Evolutionary conservation across 2,113 vertebrate genomes (phyloP).

Genomic region (Pterophyllum scalare): DNA sequence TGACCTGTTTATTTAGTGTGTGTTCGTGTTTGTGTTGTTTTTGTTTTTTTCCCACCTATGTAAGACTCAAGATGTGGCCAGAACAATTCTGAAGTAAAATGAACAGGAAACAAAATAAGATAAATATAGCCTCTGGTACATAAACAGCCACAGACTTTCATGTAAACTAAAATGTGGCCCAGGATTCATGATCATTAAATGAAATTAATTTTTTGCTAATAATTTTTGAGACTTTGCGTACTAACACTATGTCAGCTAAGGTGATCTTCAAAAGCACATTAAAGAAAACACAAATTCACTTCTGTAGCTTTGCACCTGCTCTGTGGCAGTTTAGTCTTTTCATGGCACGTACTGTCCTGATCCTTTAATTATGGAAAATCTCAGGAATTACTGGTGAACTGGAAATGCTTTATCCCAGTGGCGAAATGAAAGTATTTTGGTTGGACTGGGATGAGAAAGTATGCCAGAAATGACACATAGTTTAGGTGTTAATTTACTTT

Average conservation of each 20-base stretch:
- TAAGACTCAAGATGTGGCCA: neutral
- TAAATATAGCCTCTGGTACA: neutral
- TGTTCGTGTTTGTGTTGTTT: too few relatives aligned
- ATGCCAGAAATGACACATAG: neutral
- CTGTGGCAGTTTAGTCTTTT: constrained; percentile 1
- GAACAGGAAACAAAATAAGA: neutral
- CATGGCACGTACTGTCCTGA: constrained; percentile 19
- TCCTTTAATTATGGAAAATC: constrained; percentile 9
- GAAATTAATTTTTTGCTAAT: neutral
- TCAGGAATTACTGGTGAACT: constrained; percentile 45
- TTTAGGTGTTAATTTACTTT: neutral
- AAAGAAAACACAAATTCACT: neutral
- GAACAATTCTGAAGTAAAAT: neutral
- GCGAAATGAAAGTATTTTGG: constrained; percentile 17
- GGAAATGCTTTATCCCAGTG: constrained; percentile 40
- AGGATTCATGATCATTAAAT: neutral
- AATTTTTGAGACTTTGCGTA: neutral
- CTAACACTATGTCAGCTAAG: neutral
- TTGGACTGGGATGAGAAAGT: neutral
- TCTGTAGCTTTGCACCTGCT: neutral
- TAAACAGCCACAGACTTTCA: neutral
- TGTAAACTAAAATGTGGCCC: neutral
- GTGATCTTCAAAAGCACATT: neutral
- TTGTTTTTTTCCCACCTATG: neutral
- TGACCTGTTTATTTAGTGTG: neutral